A percentile compares a stretch with the other conserved stretches of the same genome.
phyloP scores from a whole-genome alignment of 2,797 vertebrate genomes.

The Anomalospiza imberbis region DNA sequence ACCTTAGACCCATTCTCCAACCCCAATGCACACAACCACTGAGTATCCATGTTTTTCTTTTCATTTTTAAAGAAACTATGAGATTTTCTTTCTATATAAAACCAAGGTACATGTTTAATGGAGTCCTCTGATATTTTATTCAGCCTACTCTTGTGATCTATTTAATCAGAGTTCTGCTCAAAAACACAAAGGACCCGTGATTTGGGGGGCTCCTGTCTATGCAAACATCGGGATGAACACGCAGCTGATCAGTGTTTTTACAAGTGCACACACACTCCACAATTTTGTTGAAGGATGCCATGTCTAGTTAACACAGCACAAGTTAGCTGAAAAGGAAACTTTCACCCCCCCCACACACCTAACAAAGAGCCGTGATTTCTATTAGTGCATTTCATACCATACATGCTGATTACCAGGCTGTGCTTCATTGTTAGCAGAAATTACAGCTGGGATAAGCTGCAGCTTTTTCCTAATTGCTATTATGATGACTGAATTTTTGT shows the following conservation, averaged over 20 bases:
- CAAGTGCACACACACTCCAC: neutral
- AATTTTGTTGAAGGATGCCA: conserved; percentile 23
- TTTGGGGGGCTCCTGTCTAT: conserved; percentile 3
- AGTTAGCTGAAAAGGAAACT: conserved; percentile 62
- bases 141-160: neutral
- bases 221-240: neutral
- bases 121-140: neutral
- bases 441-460: conserved; percentile 64
- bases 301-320: conserved; percentile 43
- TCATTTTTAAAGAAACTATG: neutral
- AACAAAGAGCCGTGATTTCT: conserved; percentile 63
- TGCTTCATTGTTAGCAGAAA: conserved; percentile 51
- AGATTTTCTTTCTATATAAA: neutral
- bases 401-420: conserved; percentile 59
- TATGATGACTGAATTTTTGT: conserved; percentile 66
- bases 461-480: conserved; percentile 64
- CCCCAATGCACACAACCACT: neutral
- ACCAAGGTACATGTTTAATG: neutral
- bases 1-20: neutral
- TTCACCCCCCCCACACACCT: conserved; percentile 28
- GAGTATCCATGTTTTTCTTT: neutral
- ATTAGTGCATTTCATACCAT: conserved; percentile 57
- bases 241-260: conserved; percentile 25
- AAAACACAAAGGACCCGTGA: neutral
- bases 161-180: conserved; percentile 39